Conservation (phyloP, 2,113 vertebrate genomes). For the Numenius arquata region DNA sequence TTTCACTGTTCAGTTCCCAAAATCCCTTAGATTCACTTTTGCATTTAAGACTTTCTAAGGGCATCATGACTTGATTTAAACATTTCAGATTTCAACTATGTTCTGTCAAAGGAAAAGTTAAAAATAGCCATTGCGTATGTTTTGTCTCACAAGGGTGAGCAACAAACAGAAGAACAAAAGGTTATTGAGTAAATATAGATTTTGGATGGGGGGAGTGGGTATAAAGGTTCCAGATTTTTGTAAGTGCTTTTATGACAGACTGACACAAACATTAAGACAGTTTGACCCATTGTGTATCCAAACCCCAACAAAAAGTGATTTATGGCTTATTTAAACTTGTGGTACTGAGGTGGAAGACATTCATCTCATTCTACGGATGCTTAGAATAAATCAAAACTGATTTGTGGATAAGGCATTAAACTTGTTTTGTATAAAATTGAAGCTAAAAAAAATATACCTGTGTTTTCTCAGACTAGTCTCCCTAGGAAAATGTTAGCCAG, state of each 20-base stretch:
- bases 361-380: neutral
- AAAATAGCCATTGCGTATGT: neutral
- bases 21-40: neutral
- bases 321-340: slow-evolving; percentile 44
- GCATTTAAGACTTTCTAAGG: neutral
- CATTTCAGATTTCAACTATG: neutral
- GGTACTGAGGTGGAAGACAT: slow-evolving; percentile 30
- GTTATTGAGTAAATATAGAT: slow-evolving; percentile 55
- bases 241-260: slow-evolving; percentile 37
- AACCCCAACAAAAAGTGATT: slow-evolving; percentile 25
- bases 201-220: neutral
- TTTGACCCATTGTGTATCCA: slow-evolving; percentile 21
- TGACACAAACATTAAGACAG: slow-evolving; percentile 50
- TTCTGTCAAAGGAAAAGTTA: neutral
- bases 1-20: neutral
- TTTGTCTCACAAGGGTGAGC: neutral
- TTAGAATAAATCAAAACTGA: slow-evolving; percentile 39
- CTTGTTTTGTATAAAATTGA: neutral
- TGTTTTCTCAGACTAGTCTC: neutral
- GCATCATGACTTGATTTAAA: neutral
- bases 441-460: neutral
- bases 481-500: neutral
- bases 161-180: slow-evolving; percentile 34
- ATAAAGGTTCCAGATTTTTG: slow-evolving; percentile 10
- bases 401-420: slow-evolving; percentile 4